Evolutionary conservation across 2,113 vertebrate species (phyloP), one percentile per base, ranked within the genome.

Genomic region (Oophaga pumilio): DNA sequence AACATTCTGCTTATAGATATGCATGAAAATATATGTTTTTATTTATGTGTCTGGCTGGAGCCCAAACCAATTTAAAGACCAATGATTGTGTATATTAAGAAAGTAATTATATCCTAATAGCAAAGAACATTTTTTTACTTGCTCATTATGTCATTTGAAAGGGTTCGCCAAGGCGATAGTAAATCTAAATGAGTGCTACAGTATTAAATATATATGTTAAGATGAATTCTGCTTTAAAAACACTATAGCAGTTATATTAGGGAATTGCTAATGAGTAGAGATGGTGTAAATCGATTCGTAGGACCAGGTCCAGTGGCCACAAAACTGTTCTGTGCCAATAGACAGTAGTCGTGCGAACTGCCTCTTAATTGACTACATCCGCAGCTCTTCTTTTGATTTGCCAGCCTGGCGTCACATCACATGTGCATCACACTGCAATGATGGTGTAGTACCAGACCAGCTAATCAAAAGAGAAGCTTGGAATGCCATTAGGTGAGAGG

Each of bases 131-230:
- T 74, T 74, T 50, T 43, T 49, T 50, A 50, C 33, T 74, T 33
- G 43, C 71, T 74, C 71, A 74, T 74, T 74, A 74, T 74, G 71
- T 74, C 71, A 22, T 74, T 74, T 74, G 18, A 74, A 50, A 4
- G 28, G 17, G 15, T 74, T 50, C 43, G 20, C 17, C 33, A 15
- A 43, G 71, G 71, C 71, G 20, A 74, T 74, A 43, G 50, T 74
- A 74, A 49, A 74, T 74, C 69, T 74, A 43, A 74, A 50, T 20
- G 12, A 74, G 50, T 74, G 71, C 71, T 49, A 6, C 22, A 50
- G 71, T 74, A 20, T 74, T 74, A 74, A 43, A 74, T 74, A 20
- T 20, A 50, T 49, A 74, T 74, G 43, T 50, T 49, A 74, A 74
- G 71, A 50, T 49, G 8, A 50, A 20, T 22, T 74, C 71, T 74